Base-by-base conservation (phyloP, 1,140 invertebrate genomes). In the Limonius californicus region DNA sequence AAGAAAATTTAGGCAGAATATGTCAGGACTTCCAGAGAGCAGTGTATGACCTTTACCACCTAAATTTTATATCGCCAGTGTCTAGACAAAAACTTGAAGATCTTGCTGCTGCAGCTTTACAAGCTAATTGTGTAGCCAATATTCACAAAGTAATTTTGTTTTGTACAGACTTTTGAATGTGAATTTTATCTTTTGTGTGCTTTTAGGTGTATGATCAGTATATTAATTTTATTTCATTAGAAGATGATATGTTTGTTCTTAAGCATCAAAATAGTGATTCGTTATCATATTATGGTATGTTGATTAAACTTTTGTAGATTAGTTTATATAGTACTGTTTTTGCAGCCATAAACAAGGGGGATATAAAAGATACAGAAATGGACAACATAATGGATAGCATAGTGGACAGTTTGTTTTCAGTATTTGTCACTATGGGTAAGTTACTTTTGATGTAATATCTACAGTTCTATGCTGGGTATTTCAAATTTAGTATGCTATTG, bases 31-130 rank as follows among this genome's bases (percentile, higher is more conserved):
- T 98, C 60, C 87, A 92, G 66, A 93, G 91, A 78, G 89, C 90
- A 21, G 79, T 97, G 15, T 99, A 99, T 78, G 96, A 99, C 72
- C 84, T 88, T 32, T 99, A 97, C 79, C 95, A 97, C 77, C 80
- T 99, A 6, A 99, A 99, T 80, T 99, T 99, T 72, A 95, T 99
- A 68, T 96, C 94, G 1, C 95, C 97, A 1, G 94, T 99, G 62
- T 89, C 94, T 3, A 81, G 97, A 59, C 91, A 94, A 72, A 94
- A 92, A 78, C 84, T 99, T 58, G 98, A 99, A 83, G 94, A 98
- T 76, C 81, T 99, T 50, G 98, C 97, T 4, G 84, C 89, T 16
- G 89, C 94, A 21, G 93, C 97, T 0, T 84, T 99, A 18, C 88
- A 94, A 68, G 87, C 91, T 1, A 91, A 92, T 72, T 89, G 88